Base-by-base conservation (phyloP, 2,797 vertebrate genomes). In the Leucoraja ocellata region DNA sequence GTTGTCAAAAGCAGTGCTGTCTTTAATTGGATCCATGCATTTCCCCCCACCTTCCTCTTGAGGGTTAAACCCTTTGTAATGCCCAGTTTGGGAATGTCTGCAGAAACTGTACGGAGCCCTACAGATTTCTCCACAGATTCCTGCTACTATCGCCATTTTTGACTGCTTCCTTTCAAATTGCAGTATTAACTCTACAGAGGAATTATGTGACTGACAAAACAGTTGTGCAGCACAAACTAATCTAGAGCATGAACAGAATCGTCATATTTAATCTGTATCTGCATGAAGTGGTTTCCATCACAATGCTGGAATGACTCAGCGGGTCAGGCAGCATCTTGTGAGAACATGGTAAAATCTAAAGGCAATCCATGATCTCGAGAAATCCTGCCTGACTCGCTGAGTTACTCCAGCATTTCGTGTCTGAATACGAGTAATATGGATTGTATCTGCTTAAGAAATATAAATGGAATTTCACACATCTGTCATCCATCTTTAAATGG, bases 1-100 rank as follows among this genome's bases (percentile, higher is more conserved):
- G 36, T 74, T 54, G 71, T 71, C 71, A 54, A 74, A 76, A 76
- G 54, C 88, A 91, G 65, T 91, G 16, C 68, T 91, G 61, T 86
- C 71, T 91, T 46, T 74, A 92, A 92, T 21, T 25, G 54, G 21
- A 84, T 58, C 10, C 71, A 74, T 36, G 46, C 90, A 25, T 3
- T 73, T 74, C 32, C 39, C 65, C 63, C 32, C 23, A 32, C 8
- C 65, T 21, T 91, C 68, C 68, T 54, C 90, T 36, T 28, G 68
- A 73, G 68, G 23, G 68, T 25, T 28, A 91, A 65, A 36, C 71
- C 71, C 18, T 73, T 91, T 91, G 65, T 73, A 13, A n/a, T 91
- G 68, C n/a, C 83, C 73, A 68, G 13, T 63, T 86, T 25, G 88
- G 73, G 32, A 36, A 46, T 39, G 13, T 32, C 71, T 7, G 23